Evolutionary conservation across 2,797 vertebrate genomes (phyloP), one percentile per base, ranked within the genome.

Genomic region (Rhynchotus rufescens): DNA sequence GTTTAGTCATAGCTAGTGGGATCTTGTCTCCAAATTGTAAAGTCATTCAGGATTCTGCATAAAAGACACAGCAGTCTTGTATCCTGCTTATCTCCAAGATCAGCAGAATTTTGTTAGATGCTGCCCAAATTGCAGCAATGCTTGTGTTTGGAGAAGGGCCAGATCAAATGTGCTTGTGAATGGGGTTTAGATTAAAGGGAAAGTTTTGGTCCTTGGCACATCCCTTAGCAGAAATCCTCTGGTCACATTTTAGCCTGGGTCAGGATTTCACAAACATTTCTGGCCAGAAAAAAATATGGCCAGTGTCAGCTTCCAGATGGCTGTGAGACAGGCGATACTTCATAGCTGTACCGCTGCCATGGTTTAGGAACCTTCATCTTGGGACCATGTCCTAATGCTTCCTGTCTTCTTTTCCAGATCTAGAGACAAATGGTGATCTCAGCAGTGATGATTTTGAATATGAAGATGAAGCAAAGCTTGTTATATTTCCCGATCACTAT

Each of bases 401-500:
- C 34, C 6, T 5, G 9, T 98, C 94, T 97, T 94, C 76, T 91
- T 98, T 97, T 98, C 84, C 98, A 99, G 99, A 99, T 98, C 97
- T 99, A 98, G 99, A 99, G 96, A 98, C 98, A 95, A 99, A 98
- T 92, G 97, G 98, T 12, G 99, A 99, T 96, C 98, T 99, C 98
- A 99, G 98, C 71, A 98, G 98, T 62, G 99, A 99, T 72, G 99
- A 99, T 97, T 99, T 98, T 97, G 99, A 99, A 92, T 99, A 98
- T 79, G 99, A 99, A 97, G 99, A 99, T 51, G 99, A 99, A 98
- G 99, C 98, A 97, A 99, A 99, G 97, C 99, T 99, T n/a, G 98
- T 99, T 96, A 98, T 99, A 98, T 99, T 99, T 97, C 99, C 99
- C 97, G 99, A 99, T 98, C 99, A 99, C 98, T 99, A 98, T 97